phyloP scores from a whole-genome alignment of 35 echinoderm and acorn worm species.

The Lytechinus pictus region DNA sequence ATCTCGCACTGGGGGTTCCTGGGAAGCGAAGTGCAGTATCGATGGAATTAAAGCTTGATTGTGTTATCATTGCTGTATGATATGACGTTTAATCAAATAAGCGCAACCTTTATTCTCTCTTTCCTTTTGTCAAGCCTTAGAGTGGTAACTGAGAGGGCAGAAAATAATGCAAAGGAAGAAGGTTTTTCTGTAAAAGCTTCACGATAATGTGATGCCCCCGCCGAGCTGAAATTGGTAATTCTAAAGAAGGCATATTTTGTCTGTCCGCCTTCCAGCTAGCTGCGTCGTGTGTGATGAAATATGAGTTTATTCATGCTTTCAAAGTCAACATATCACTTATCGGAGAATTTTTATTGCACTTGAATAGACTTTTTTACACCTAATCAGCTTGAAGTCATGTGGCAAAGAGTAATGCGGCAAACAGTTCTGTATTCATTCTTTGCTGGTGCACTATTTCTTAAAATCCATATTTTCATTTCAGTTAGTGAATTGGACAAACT shows the following conservation, averaged over 20 bases:
- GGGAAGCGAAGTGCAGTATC: conserved; percentile 18
- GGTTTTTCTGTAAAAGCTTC: not conserved
- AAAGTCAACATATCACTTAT: not conserved
- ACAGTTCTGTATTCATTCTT: not conserved
- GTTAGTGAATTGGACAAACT: not conserved
- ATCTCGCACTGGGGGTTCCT: not conserved
- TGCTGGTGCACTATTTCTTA: not conserved
- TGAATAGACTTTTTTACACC: not conserved
- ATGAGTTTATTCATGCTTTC: not conserved
- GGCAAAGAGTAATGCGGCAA: not conserved
- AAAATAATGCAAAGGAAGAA: not conserved
- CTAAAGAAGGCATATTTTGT: not conserved
- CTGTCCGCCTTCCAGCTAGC: not conserved
- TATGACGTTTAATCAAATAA: conserved; percentile 37
- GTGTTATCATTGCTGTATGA: conserved; percentile 51
- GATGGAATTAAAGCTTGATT: conserved; percentile 31
- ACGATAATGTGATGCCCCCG: not conserved
- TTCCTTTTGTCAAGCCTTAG: not conserved
- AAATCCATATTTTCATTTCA: not conserved
- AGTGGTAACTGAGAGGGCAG: not conserved
- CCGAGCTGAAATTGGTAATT: not conserved
- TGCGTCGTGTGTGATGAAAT: not conserved
- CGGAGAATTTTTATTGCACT: not conserved
- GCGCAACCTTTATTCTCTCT: conserved; percentile 16
- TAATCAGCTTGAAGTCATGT: not conserved